Percentiles rank a stretch among this genome's conserved stretches.
phyloP scores from a whole-genome alignment of 2,113 vertebrate species.

The Lanius ludovicianus region DNA sequence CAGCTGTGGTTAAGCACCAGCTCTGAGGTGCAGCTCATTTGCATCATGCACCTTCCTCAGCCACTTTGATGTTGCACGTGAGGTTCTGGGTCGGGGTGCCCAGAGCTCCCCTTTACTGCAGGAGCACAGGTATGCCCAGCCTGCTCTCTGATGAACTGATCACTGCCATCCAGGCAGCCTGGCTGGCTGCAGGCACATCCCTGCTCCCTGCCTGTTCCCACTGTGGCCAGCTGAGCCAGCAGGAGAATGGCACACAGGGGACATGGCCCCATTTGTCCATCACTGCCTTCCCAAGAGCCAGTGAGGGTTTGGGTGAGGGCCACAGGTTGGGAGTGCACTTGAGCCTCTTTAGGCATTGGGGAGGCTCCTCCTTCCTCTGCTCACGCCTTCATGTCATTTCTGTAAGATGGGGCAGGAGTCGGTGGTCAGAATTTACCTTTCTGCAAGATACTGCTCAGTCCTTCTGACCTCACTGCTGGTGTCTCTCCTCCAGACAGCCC shows the following conservation, averaged over 20 bases:
- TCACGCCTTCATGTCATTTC: accelerated
- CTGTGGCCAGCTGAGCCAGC: not conserved
- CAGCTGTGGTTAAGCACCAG: not conserved
- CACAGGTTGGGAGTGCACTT: accelerated
- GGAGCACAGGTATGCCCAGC: not conserved
- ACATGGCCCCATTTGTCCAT: not conserved
- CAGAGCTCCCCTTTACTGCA: not conserved
- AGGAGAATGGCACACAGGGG: accelerated
- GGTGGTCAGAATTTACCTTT: not conserved
- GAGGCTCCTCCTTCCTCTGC: not conserved
- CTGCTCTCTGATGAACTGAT: not conserved
- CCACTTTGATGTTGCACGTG: not conserved
- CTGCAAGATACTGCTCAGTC: not conserved
- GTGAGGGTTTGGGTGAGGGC: accelerated
- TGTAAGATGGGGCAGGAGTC: not conserved
- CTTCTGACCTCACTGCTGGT: not conserved
- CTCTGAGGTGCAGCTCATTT: conserved; percentile 33
- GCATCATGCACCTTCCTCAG: not conserved
- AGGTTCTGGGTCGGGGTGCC: not conserved
- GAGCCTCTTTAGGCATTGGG: not conserved
- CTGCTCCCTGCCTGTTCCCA: not conserved
- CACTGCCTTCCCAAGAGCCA: accelerated
- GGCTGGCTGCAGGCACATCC: not conserved
- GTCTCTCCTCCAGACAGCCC: not conserved
- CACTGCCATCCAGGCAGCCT: not conserved